These are phyloP conservation scores for Porites lobata DNA, from an alignment of 92 coral and sea anemone species.

Conservation along the genomic window DNA sequence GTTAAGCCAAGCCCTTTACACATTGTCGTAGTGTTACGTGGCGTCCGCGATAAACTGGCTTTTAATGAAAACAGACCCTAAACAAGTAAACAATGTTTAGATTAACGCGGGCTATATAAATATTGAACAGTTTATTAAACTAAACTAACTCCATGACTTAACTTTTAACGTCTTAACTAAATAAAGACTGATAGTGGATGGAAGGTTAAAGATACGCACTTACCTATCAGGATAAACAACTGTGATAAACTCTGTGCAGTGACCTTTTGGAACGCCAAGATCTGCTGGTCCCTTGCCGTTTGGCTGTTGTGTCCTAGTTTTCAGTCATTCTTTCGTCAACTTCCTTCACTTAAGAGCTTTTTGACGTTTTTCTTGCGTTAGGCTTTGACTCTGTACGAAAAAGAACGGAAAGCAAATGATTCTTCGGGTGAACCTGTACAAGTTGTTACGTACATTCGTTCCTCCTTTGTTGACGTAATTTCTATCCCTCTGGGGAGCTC, in stretches of 20 bases:
- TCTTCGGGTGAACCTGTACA: not conserved
- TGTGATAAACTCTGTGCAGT: not conserved
- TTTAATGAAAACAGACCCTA: not conserved
- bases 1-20: not conserved
- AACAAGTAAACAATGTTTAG: slow-evolving; percentile 21
- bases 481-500: slow-evolving; percentile 17
- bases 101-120: not conserved
- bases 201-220: not conserved
- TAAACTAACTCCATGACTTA: not conserved
- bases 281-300: slow-evolving; percentile 25
- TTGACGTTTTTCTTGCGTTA: not conserved
- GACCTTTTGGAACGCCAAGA: not conserved
- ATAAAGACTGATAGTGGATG: no score
- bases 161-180: not conserved
- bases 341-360: slow-evolving; percentile 1
- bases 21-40: not conserved
- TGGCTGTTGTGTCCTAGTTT: slow-evolving; percentile 13
- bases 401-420: not conserved
- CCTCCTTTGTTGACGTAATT: slow-evolving; percentile 1
- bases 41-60: not conserved
- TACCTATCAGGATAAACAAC: slow-evolving; percentile 9
- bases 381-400: not conserved
- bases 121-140: not conserved
- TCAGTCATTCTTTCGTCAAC: not conserved
- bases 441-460: not conserved